These are phyloP conservation scores for Cerceris ruficornis DNA, from an alignment of 2,888 invertebrate genomes.

Conservation along the genomic window DNA sequence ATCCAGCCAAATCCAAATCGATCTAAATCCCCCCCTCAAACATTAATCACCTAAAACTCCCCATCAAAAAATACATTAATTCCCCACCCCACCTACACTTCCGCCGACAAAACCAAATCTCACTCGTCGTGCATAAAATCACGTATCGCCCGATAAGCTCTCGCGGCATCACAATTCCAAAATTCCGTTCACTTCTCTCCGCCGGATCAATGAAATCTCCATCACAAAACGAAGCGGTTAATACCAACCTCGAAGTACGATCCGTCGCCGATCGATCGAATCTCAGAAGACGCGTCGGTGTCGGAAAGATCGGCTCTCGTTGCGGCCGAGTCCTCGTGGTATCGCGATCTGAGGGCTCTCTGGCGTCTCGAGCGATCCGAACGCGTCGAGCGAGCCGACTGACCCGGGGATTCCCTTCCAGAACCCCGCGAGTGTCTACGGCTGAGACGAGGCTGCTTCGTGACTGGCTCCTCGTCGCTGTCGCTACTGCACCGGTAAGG, in stretches of 20 bases:
- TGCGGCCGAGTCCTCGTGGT: slow-evolving; percentile 51
- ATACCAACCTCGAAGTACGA: slow-evolving; percentile 80
- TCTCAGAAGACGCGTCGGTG: slow-evolving; percentile 78
- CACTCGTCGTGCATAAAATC: too few species aligned
- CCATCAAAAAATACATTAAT: too few species aligned
- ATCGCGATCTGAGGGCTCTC: slow-evolving; percentile 49
- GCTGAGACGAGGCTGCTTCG: slow-evolving; percentile 87
- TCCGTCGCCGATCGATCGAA: slow-evolving; percentile 78
- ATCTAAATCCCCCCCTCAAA: too few species aligned
- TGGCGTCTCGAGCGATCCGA: slow-evolving; percentile 43
- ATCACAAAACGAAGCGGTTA: neutral
- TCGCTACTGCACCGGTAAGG: slow-evolving; percentile 85
- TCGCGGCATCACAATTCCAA: neutral
- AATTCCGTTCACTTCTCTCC: neutral
- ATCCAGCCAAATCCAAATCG: too few species aligned
- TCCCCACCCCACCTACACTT: too few species aligned
- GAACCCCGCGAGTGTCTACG: slow-evolving; percentile 66
- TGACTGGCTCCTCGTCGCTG: slow-evolving; percentile 89
- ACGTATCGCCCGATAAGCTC: neutral
- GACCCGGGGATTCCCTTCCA: slow-evolving; percentile 62
- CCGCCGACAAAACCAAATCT: too few species aligned
- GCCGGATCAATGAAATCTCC: neutral
- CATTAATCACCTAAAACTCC: too few species aligned
- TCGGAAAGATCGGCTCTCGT: slow-evolving; percentile 72
- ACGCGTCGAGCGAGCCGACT: slow-evolving; percentile 60